phyloP scores from a whole-genome alignment of 30 jellyfish, hydroid and myxozoan genomes.

The Hydractinia symbiolongicarpus region DNA sequence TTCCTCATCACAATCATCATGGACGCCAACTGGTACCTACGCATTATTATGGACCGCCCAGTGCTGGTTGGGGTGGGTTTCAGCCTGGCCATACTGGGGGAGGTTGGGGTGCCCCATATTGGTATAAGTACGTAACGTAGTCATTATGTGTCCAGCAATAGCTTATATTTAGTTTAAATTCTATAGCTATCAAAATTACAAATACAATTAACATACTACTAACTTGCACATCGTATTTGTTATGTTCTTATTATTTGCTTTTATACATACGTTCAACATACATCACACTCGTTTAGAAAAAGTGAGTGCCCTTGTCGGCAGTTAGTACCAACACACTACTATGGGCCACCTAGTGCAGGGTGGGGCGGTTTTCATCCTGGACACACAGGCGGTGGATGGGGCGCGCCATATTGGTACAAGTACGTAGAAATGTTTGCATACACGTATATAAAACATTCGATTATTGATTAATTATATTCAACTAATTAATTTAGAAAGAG shows the following conservation, averaged over 20 bases:
- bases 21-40: slow-evolving; percentile 19
- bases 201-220: no score
- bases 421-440: slow-evolving; percentile 30
- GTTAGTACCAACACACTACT: slow-evolving; percentile 64
- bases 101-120: slow-evolving; percentile 99
- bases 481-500: no score
- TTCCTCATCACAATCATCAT: no score
- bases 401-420: slow-evolving; percentile 99
- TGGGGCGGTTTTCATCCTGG: slow-evolving; percentile 99
- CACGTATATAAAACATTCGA: no score
- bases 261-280: no score
- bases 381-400: slow-evolving; percentile 98
- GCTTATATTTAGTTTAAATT: no score
- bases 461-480: no score
- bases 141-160: neutral
- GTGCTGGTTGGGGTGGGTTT: slow-evolving; percentile 99
- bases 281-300: neutral
- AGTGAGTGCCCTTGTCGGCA: slow-evolving; percentile 21
- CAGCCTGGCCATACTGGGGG: slow-evolving; percentile 97
- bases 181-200: no score
- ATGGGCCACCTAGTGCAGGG: slow-evolving; percentile 99
- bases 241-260: no score
- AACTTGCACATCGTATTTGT: no score
- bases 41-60: slow-evolving; percentile 97
- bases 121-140: slow-evolving; percentile 83